Conservation (phyloP, 2,888 invertebrate species). For the Zaprionus obscuricornis region DNA sequence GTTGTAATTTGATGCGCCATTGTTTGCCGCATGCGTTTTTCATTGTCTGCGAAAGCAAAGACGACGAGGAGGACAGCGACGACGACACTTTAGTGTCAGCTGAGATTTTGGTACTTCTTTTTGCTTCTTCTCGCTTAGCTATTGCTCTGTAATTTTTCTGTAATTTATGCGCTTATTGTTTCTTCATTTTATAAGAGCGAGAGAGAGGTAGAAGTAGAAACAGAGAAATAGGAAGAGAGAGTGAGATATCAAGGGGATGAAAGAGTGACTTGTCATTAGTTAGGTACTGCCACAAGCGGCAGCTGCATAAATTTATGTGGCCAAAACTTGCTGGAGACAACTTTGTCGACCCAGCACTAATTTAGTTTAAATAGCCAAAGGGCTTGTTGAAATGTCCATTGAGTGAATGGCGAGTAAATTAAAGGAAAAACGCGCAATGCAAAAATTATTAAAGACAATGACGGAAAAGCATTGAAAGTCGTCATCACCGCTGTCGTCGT, state of each 20-base stretch:
- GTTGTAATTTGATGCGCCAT: conserved; percentile 71
- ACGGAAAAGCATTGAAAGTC: conserved; percentile 39
- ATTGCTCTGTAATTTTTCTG: conserved; percentile 63
- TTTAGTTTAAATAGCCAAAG: conserved; percentile 41
- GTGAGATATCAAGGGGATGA: neutral
- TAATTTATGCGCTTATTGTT: conserved; percentile 76
- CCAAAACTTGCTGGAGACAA: conserved; percentile 27
- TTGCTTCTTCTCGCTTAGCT: conserved; percentile 45
- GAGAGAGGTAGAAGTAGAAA: too few species aligned
- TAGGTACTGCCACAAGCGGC: conserved; percentile 39
- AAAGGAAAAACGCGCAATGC: conserved; percentile 15
- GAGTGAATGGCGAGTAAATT: conserved; percentile 14
- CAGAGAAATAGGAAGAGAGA: neutral
- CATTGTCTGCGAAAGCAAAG: conserved; percentile 44
- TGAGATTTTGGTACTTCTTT: conserved; percentile 40
- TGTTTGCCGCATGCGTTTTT: conserved; percentile 57
- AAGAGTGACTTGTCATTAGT: conserved; percentile 56
- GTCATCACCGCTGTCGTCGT: too few species aligned
- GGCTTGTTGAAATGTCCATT: neutral
- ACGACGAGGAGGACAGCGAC: too few species aligned
- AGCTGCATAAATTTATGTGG: conserved; percentile 64
- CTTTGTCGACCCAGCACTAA: conserved; percentile 28
- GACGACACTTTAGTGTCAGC: conserved; percentile 53
- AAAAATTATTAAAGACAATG: conserved; percentile 44
- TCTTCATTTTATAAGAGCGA: conserved; percentile 56